Evolutionary conservation across 1,140 invertebrate genomes (phyloP), one percentile per base, ranked within the genome.

Genomic region (Bombyx mandarina): DNA sequence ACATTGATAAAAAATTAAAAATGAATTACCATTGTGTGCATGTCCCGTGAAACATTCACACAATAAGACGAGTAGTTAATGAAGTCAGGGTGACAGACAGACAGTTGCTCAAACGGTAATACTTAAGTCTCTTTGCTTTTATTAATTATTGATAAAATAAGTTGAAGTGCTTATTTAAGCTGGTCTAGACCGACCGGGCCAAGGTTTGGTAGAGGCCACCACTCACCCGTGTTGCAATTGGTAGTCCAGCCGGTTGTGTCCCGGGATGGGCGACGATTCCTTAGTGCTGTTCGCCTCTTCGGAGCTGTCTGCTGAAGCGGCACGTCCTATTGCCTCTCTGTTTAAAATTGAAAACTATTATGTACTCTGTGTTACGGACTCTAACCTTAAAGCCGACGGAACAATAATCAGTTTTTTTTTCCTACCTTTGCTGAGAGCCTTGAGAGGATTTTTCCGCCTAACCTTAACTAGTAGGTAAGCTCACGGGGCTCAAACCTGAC

Each of bases 231-330:
- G 73, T 6, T 54, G 54, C 2, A 70, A 69, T 7, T 64, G 60
- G 57, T 67, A 75, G 61, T 81, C 77, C 3, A 65, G 60, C 2
- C 79, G 45, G n/a, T 66, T 56, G 50, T 70, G 66, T 0, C 56
- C 56, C 0, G 83, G 84, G 1, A 75, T 75, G 0, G 85, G 86
- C 8, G 86, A 88, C 0, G 85, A 88, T 57, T 88, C 85, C 61
- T 88, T 88, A 2, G 86, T 88, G 61, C 85, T 88, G 81, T 63
- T 88, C 45, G 75, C 90, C 65, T 86, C 87, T 69, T 86, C 84
- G 0, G 84, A 88, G 46, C 84, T 87, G 67, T 88, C 87, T 0
- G 85, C 87, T 0, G 87, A 88, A 10, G 83, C 77, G 6, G 81
- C 81, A 0, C 81, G 67, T 3, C 63, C 90, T 86, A 74, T 82